Base-by-base conservation (phyloP, 2,113 vertebrate species). In the Nicator chloris region DNA sequence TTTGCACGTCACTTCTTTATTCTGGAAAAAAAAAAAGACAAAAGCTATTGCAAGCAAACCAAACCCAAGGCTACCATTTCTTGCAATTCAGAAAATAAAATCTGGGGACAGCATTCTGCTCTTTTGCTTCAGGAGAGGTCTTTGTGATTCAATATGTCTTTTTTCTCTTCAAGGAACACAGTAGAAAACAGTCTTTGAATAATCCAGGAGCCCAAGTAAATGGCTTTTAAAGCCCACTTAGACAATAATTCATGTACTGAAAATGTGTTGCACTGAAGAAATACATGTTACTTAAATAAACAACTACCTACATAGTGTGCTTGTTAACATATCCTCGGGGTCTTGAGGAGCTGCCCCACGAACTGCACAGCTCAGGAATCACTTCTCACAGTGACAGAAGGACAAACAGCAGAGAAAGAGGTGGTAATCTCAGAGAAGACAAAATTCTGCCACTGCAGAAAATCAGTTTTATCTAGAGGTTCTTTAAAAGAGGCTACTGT, bases 1-100 rank as follows among this genome's bases (percentile, higher is more conserved):
- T 88, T 98, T 99, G 93, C 99, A 99, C 51, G 99, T 99, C 66
- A 99, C 99, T 96, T 99, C 99, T 90, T 99, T 99, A 28, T 99
- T 99, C 99, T 99, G 97, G 61, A 27, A 22, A 20, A 33, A 71
- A 82, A 42, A 31, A 49, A 82, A 59, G 93, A 86, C 49, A 92
- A 90, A 69, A 92, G 57, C 71, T 87, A 86, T 39, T 90, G 45
- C 51, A 92, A 90, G 75, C 49, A 92, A 68, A 76, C 64, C 61
- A 86, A 78, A 65, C 40, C 22, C 40, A 92, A 18, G 4, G 33
- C 37, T 92, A 82, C 42, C 17, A 13, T 77, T 90, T 65, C 61
- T 78, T 73, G 40, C 71, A 63, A 56, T 30, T 68, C 53, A 50
- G 39, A 35, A 42, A 54, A 44, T 18, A 22, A 77, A 85, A 81